A percentile compares a stretch with the other conserved stretches of the same genome.
These are phyloP conservation scores for Gopherus flavomarginatus DNA, from an alignment of 2,113 vertebrate genomes.

Conservation along the genomic window DNA sequence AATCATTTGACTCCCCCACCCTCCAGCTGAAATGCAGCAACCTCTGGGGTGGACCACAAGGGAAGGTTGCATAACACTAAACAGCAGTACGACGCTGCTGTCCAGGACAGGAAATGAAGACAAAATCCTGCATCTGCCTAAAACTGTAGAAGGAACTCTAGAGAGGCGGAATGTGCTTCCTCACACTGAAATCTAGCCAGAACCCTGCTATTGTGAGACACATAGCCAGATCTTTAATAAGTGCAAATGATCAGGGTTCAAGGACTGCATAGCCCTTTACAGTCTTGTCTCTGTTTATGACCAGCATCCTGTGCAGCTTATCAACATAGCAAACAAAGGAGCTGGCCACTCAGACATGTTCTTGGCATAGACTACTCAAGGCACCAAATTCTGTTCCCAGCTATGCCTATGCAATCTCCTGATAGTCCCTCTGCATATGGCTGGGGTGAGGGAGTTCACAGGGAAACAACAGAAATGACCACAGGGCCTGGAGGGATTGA, in stretches of 20 bases:
- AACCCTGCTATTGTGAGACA: not conserved
- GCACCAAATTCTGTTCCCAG: not conserved
- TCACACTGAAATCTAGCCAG: not conserved
- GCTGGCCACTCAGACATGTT: not conserved
- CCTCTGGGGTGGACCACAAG: not conserved
- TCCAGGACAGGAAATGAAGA: not conserved
- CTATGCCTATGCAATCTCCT: not conserved
- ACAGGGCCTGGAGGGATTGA: not conserved
- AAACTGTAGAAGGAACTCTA: not conserved
- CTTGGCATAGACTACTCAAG: not conserved
- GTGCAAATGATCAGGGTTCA: not conserved
- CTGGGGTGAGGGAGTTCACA: not conserved
- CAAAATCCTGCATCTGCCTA: rapidly evolving
- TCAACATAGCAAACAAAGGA: not conserved
- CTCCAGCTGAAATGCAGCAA: not conserved
- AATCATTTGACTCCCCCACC: not conserved
- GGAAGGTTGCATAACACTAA: not conserved
- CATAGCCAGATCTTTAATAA: not conserved
- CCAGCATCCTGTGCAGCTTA: not conserved
- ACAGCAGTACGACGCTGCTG: not conserved
- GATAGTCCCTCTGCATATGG: not conserved
- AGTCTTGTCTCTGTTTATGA: not conserved
- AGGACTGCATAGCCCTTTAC: not conserved
- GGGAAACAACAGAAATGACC: not conserved
- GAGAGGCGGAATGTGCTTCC: not conserved